Evolutionary conservation across 2,113 vertebrate genomes (phyloP).

Genomic region (Parus major): DNA sequence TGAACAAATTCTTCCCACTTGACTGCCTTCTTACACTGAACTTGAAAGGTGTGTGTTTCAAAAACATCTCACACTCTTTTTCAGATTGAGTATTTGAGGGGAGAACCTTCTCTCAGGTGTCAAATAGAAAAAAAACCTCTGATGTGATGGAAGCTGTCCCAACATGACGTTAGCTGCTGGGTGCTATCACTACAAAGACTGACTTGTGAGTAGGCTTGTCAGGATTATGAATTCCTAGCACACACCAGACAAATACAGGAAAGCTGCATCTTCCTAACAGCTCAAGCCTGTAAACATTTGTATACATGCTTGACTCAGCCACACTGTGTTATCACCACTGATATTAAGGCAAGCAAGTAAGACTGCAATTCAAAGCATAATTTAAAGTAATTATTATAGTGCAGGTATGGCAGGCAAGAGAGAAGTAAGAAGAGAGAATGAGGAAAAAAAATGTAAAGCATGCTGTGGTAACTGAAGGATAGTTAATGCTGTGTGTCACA

Average conservation of each 20-base stretch:
- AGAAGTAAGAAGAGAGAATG: background rate
- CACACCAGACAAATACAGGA: background rate
- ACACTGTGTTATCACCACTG: background rate
- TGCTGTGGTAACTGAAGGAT: conserved; percentile 16
- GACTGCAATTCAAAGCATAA: conserved; percentile 4
- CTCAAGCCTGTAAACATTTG: background rate
- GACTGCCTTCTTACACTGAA: background rate
- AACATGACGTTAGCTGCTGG: background rate
- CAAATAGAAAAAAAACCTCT: background rate
- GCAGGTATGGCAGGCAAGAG: conserved; percentile 30
- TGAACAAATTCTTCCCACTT: background rate
- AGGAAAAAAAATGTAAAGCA: background rate
- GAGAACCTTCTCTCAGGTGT: background rate
- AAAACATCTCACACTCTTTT: background rate
- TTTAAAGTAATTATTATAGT: background rate
- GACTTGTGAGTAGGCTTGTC: background rate
- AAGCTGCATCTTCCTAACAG: background rate
- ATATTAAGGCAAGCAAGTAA: conserved; percentile 39
- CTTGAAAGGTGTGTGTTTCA: background rate
- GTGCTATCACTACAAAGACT: background rate
- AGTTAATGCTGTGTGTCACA: conserved; percentile 43
- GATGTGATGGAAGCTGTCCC: background rate
- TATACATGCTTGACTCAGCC: background rate
- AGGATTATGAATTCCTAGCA: background rate
- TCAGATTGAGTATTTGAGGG: background rate